Evolutionary conservation across 2,797 vertebrate species (phyloP), one percentile per base, ranked within the genome.

Genomic region (Sebastes alutus): DNA sequence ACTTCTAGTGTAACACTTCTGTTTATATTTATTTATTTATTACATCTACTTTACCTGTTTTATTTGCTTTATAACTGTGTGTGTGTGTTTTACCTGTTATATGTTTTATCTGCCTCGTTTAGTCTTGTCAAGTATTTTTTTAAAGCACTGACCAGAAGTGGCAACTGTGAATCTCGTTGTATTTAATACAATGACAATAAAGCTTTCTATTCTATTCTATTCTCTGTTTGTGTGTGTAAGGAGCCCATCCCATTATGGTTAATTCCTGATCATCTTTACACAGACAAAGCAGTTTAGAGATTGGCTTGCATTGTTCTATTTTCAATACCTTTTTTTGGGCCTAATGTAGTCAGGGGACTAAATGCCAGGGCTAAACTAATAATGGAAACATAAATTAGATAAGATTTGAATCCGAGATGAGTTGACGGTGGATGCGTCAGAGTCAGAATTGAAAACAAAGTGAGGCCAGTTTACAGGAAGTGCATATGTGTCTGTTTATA

Each of bases 221-320:
- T 42, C 38, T 42, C 14, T 65, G 18, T 32, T 14, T 62, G 66
- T 73, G 10, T 35, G 65, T 62, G n/a, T 65, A 58, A 76, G 30
- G 4, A 30, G 3, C n/a, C 14, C 18, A 55, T 66, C 32, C n/a
- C 33, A 80, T 75, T 74, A n/a, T 75, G 62, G 30, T 60, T 71
- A 32, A 75, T 81, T 68, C 7, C 60, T 25, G 13, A 35, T n/a
- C 27, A 72, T 66, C 22, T 11, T 10, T 63, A 30, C 29, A 71
- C 29, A 52, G 10, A 22, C 30, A 54, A 52, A n/a, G 6, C 12
- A n/a, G 23, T 5, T 29, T 2, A 52, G 0, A 81, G 58, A 76
- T 63, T 65, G 61, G 54, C 16, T 83, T 60, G 72, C 59, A 74
- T 58, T 82, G 42, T 59, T 61, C n/a, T 38, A 11, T 82, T 86